Base-by-base conservation (phyloP, 2,888 invertebrate genomes). In the Lomographa bimaculata region DNA sequence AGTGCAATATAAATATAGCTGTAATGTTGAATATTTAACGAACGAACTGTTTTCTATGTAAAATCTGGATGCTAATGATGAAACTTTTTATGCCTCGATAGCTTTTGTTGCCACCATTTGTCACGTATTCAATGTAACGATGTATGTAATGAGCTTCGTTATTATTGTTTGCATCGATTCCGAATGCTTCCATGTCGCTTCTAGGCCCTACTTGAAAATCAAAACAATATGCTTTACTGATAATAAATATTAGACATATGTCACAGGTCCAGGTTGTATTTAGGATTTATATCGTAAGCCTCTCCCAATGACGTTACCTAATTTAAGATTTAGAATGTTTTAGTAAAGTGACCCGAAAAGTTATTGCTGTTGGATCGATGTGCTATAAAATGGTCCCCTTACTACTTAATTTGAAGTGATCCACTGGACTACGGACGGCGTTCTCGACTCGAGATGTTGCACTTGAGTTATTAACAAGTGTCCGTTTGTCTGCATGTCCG, bases 221-320 rank as follows among this genome's bases (percentile, higher is more conserved):
- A 65, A 71, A 72, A 71, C 65, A 61, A 73, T 67, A 75, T 79
- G 76, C 76, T 79, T 79, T 75, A 79, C 71, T 72, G 71, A 73
- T 68, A 59, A 72, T 71, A 60, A 42, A 71, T 72, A 58, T 70
- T 71, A 72, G 75, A 76, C 61, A 61, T 70, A 77, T 71, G 80
- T 81, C 82, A 82, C 83, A 79, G 84, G 84, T 85, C 84, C 86
- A 83, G 83, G 80, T 84, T 85, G 82, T 84, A 82, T 68, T 74
- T 79, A 83, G 78, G 70, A 76, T 75, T 77, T 81, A 74, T 77
- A 66, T 69, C 16, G 17, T 47, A 74, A 77, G 65, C 68, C 71
- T 80, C 70, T 76, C 75, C 79, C 75, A 69, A 71, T 78, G 73
- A 76, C 67, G 78, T 81, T 85, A 83, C 79, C 80, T 80, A 82